These are phyloP conservation scores for Drosophila bifasciata DNA, from an alignment of 1,140 invertebrate genomes.

Conservation along the genomic window DNA sequence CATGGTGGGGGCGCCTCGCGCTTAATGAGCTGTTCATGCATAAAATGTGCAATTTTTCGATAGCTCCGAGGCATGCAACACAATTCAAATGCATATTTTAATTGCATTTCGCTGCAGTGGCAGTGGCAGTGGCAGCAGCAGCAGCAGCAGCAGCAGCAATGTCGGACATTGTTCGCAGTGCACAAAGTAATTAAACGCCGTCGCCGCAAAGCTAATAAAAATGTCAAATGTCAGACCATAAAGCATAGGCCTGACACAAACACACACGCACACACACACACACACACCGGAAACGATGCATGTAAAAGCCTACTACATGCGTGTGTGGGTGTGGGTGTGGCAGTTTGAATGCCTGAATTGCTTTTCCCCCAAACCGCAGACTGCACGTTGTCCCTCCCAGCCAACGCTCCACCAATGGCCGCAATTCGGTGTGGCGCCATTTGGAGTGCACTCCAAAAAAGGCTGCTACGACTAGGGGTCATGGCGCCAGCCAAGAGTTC, in stretches of 20 bases:
- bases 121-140: constrained; percentile 10
- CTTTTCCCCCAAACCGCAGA: constrained; percentile 40
- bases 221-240: constrained; percentile 75
- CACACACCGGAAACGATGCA: constrained; percentile 4
- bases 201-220: constrained; percentile 76
- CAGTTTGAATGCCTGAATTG: constrained; percentile 27
- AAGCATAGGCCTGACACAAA: constrained; percentile 61
- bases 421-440: constrained; percentile 54
- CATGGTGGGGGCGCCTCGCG: neutral
- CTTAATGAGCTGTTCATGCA: constrained; percentile 67
- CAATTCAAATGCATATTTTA: constrained; percentile 77
- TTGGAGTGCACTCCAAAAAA: neutral
- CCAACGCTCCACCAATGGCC: constrained; percentile 6
- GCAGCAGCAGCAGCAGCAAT: constrained; percentile 29
- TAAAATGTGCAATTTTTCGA: constrained; percentile 39
- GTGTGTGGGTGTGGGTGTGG: constrained; percentile 13
- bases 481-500: constrained; percentile 16
- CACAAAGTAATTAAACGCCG: constrained; percentile 75
- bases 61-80: constrained; percentile 42
- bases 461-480: constrained; percentile 3
- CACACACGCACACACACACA: constrained; percentile 35
- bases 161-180: constrained; percentile 50
- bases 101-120: constrained; percentile 61
- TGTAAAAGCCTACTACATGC: neutral
- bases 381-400: constrained; percentile 8